phyloP scores from a whole-genome alignment of 2,888 invertebrate species.

The Nebria brevicollis region DNA sequence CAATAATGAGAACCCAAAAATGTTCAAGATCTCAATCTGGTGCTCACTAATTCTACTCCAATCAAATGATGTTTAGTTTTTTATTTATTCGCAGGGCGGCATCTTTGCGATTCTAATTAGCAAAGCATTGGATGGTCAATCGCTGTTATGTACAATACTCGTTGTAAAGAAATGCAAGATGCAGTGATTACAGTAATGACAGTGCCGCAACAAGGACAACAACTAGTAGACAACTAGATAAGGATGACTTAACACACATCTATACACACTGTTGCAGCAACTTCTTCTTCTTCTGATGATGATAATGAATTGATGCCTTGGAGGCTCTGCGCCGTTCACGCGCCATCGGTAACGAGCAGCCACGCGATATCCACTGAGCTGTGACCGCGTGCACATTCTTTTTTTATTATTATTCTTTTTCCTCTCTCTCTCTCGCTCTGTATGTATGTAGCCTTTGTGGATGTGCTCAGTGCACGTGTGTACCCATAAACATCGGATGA shows the following conservation, averaged over 20 bases:
- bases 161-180: neutral
- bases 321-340: slow-evolving; percentile 28
- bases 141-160: no score
- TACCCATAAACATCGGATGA: neutral
- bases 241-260: neutral
- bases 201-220: slow-evolving; percentile 23
- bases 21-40: no score
- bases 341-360: slow-evolving; percentile 39
- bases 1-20: no score
- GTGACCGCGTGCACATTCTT: slow-evolving; percentile 21
- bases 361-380: slow-evolving; percentile 24
- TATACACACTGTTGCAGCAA: no score
- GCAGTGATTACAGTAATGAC: slow-evolving; percentile 25
- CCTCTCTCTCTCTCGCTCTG: neutral
- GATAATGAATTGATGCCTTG: slow-evolving; percentile 44
- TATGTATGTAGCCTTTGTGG: neutral
- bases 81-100: no score
- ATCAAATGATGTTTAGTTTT: no score
- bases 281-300: neutral
- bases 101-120: no score
- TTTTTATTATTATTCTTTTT: no score
- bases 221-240: neutral
- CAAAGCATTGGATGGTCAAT: no score
- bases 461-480: neutral
- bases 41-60: no score